phyloP scores from a whole-genome alignment of 2,113 vertebrate species.

The Otolemur garnettii region DNA sequence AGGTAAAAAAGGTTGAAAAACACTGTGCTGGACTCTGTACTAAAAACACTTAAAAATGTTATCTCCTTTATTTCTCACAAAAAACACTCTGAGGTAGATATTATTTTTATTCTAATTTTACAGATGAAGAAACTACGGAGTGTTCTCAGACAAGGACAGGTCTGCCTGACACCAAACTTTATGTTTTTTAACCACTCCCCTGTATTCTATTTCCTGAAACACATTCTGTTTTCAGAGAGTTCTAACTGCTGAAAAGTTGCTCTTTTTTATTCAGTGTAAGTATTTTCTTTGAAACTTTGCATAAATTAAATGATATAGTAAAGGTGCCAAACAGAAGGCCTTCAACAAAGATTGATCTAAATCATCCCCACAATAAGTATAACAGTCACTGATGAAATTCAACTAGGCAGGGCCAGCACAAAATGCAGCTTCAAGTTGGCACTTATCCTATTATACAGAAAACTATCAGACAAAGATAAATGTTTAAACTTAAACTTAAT shows the following conservation, averaged over 20 bases:
- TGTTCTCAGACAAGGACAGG: not conserved
- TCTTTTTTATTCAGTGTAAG: slow-evolving; percentile 13
- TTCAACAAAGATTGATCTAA: slow-evolving; percentile 32
- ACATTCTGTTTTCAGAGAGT: not conserved
- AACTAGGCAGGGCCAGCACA: not conserved
- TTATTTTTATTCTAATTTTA: not conserved
- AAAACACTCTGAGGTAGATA: not conserved
- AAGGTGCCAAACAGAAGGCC: slow-evolving; percentile 42
- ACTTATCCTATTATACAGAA: not conserved
- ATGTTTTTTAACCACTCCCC: not conserved
- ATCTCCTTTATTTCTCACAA: not conserved
- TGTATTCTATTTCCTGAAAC: not conserved
- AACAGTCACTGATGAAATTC: not conserved
- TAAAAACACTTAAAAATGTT: not conserved
- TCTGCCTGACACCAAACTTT: not conserved
- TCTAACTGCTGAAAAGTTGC: not conserved
- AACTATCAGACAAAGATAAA: not conserved
- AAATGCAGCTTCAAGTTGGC: not conserved
- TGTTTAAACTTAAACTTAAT: not conserved
- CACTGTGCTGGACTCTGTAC: not conserved
- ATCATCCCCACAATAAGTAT: not conserved
- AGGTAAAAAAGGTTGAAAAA: no score
- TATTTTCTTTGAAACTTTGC: not conserved
- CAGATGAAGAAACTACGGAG: not conserved
- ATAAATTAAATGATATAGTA: not conserved